These are phyloP conservation scores for Eulemur rufifrons DNA, from an alignment of 2,113 vertebrate genomes.

Conservation along the genomic window DNA sequence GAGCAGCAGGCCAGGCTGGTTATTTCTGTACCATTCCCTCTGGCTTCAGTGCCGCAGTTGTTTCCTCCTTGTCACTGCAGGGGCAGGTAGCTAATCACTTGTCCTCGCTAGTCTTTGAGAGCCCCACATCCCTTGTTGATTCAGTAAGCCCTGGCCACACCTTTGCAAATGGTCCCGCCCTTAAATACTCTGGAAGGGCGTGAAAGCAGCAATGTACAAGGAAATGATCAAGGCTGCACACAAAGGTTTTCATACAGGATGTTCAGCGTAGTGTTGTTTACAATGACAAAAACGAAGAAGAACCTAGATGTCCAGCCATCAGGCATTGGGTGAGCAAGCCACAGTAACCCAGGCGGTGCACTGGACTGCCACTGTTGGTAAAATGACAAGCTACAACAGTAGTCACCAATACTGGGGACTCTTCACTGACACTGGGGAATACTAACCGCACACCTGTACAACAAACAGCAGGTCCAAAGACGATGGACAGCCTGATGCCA, in stretches of 20 bases:
- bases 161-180: neutral
- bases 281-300: neutral
- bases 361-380: neutral
- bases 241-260: neutral
- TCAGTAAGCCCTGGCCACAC: neutral
- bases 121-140: neutral
- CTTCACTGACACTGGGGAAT: neutral
- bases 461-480: neutral
- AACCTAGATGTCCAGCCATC: too few relatives aligned
- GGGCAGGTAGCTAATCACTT: neutral
- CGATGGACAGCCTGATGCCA: neutral
- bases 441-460: neutral
- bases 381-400: rapidly evolving
- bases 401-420: neutral
- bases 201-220: neutral
- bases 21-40: neutral
- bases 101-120: neutral
- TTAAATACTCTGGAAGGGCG: neutral
- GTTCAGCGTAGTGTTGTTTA: neutral
- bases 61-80: neutral
- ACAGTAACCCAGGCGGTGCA: too few relatives aligned
- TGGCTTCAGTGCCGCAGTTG: neutral
- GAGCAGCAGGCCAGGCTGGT: neutral
- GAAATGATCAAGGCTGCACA: neutral
- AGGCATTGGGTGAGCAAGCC: neutral